A percentile compares a stretch with the other conserved stretches of the same genome.
Conservation (phyloP, 2,888 invertebrate species). For the Helobdella robusta region DNA sequence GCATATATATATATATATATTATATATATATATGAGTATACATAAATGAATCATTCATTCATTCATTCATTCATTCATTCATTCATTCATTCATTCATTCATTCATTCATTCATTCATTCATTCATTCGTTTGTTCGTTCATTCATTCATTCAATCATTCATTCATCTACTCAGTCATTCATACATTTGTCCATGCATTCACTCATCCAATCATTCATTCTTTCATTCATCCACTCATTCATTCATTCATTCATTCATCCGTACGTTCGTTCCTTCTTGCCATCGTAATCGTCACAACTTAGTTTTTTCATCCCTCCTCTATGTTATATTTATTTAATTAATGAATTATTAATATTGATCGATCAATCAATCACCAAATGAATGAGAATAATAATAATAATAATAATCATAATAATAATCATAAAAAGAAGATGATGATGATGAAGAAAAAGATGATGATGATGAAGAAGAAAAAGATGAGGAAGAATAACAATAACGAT, state of each 20-base stretch:
- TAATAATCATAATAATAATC: no score
- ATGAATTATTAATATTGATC: no score
- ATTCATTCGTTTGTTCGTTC: neutral
- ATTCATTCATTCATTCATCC: neutral
- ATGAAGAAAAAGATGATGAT: no score
- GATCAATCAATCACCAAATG: no score
- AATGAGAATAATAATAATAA: no score
- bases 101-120: constrained; percentile 1
- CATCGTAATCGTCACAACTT: neutral
- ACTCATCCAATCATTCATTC: neutral
- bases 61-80: neutral
- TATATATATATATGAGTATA: no score
- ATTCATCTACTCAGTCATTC: neutral
- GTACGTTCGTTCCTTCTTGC: neutral
- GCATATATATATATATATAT: no score
- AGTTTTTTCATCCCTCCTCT: neutral
- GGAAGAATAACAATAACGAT: no score
- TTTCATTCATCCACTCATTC: neutral
- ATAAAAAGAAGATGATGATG: no score
- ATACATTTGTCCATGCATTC: neutral
- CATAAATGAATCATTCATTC: neutral
- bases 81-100: neutral
- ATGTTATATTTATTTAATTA: no score
- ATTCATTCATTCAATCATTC: neutral
- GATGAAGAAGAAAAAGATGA: no score